Percentiles rank a stretch among this genome's conserved stretches.
Conservation (phyloP, 2,888 invertebrate species). For the Listrodromus nycthemerus region DNA sequence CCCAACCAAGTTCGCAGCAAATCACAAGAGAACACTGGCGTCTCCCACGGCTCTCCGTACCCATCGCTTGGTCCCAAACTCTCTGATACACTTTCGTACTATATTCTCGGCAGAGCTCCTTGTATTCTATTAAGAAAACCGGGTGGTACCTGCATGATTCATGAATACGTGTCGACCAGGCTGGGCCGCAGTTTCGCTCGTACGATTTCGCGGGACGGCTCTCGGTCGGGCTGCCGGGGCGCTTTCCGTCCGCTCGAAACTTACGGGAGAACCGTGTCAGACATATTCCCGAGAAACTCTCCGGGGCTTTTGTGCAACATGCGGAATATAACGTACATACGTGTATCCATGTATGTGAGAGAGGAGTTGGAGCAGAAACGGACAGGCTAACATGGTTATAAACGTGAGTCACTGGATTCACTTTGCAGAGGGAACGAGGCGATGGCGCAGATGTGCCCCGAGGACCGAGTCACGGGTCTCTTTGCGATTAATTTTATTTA, state of each 20-base stretch:
- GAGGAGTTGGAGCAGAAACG: slow-evolving; percentile 44
- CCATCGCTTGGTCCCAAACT: neutral
- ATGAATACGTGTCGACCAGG: slow-evolving; percentile 53
- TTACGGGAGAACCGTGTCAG: slow-evolving; percentile 65
- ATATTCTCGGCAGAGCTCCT: slow-evolving; percentile 29
- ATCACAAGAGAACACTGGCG: neutral
- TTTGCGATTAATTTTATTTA: slow-evolving; percentile 43
- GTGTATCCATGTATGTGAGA: neutral
- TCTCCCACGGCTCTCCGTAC: no score
- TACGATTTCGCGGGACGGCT: slow-evolving; percentile 37
- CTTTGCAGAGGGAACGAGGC: slow-evolving; percentile 19
- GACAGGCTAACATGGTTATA: slow-evolving; percentile 36
- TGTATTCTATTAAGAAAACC: slow-evolving; percentile 56
- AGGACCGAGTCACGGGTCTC: slow-evolving; percentile 17
- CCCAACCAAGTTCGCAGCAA: neutral
- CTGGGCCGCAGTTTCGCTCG: slow-evolving; percentile 30
- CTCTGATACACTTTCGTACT: slow-evolving; percentile 7
- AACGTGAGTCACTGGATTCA: slow-evolving; percentile 20
- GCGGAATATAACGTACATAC: slow-evolving; percentile 46
- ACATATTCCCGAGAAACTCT: slow-evolving; percentile 57
- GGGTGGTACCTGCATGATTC: slow-evolving; percentile 52
- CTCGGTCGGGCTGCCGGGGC: slow-evolving; percentile 12
- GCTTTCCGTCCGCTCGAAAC: slow-evolving; percentile 55
- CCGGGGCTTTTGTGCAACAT: slow-evolving; percentile 34
- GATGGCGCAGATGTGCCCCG: slow-evolving; percentile 17